Percentiles rank a stretch among this genome's conserved stretches.
Evolutionary conservation across 2,888 invertebrate species (phyloP).

Genomic region (Drosophila tanythrix): DNA sequence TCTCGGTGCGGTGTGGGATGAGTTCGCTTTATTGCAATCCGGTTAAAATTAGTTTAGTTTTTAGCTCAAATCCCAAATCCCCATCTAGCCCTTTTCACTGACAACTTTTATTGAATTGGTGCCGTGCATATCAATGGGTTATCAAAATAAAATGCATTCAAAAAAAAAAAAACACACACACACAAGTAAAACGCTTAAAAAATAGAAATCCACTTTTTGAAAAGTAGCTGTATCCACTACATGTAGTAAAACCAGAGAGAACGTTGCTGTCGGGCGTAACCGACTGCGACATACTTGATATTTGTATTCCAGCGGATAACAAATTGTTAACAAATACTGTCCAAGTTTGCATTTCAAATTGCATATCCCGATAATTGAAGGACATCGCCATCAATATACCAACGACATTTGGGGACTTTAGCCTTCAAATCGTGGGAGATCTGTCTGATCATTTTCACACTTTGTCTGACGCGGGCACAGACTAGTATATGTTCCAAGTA

Average conservation of each 20-base stretch:
- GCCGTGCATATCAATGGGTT: constrained; percentile 33
- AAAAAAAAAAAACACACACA: not conserved
- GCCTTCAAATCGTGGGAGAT: too few species aligned
- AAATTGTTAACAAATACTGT: too few species aligned
- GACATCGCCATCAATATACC: too few species aligned
- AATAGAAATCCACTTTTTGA: not conserved
- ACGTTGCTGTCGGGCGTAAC: too few species aligned
- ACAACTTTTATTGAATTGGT: constrained; percentile 47
- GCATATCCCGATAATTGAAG: too few species aligned
- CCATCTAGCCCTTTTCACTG: constrained; percentile 27
- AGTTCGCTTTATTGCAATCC: constrained; percentile 30
- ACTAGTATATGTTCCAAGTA: too few species aligned
- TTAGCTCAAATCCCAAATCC: constrained; percentile 32
- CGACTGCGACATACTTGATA: too few species aligned
- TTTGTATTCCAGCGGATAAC: too few species aligned
- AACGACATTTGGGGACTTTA: too few species aligned
- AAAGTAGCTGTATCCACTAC: not conserved
- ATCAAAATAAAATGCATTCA: constrained; percentile 8
- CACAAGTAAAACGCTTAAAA: not conserved
- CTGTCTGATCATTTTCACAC: too few species aligned
- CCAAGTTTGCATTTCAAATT: too few species aligned
- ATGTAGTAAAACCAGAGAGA: not conserved
- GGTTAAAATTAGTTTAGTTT: constrained; percentile 66
- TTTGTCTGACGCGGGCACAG: too few species aligned
- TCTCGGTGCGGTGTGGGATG: constrained; percentile 4